Evolutionary conservation across 2,888 invertebrate genomes (phyloP), one percentile per base, ranked within the genome.

Genomic region (Rhamphomyia laevipes): DNA sequence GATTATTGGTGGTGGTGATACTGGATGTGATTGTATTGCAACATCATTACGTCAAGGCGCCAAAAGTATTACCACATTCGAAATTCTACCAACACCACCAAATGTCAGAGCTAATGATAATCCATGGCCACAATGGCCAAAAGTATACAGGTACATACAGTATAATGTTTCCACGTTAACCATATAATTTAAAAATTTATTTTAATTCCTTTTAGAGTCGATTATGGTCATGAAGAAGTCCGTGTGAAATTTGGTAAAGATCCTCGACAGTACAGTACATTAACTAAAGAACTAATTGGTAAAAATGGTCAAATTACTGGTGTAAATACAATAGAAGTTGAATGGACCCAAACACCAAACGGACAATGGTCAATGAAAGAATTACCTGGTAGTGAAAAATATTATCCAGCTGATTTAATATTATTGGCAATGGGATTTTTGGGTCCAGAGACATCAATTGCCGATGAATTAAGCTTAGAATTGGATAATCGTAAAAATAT

Each of bases 111-210:
- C 85, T 13, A 74, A 75, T 15, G 93, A 93, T 68, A 99, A 99
- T 72, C 97, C 97, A 0, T 99, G 99, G 99, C 99, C 97, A 3
- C 93, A 96, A 65, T 99, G 91, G 86, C 97, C 97, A 0, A 78
- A 90, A 63, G 87, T 95, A 21, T 96, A 97, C 77, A 84, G 87
- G 77, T 76, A 59, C 43, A 9, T 15, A 17, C 40, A 9, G 18
- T 40, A 9, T 40, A 15, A 40, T 10, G 6, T 16, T 16, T 43
- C 5, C 11, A n/a, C 9, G 5, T 30, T 7, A 9, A 30, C 16
- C 12, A 5, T 17, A n/a, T 4, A n/a, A 30, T 45, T 38, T 43
- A 42, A 6, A 31, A 11, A 21, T 33, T 37, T 3, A 6, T 17
- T 12, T 41, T 33, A 21, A 33, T 15, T 17, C 45, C 21, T 47